Base-by-base conservation (phyloP, 2,888 invertebrate genomes). In the Mellilla xanthometata region DNA sequence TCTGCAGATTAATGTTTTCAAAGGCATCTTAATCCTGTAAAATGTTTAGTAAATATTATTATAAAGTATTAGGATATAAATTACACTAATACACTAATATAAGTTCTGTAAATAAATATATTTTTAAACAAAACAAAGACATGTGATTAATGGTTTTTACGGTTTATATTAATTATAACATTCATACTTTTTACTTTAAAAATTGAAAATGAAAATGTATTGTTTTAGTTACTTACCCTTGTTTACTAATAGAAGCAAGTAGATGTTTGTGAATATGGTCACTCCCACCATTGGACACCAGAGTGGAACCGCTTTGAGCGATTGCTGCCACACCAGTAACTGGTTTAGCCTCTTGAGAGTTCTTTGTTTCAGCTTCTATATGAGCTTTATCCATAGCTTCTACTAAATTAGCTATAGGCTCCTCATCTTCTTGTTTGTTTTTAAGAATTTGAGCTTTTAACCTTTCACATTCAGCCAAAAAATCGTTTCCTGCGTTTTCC, bases 211-310 rank as follows among this genome's bases (percentile, higher is more conserved):
- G n/a, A n/a, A n/a, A n/a, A n/a, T n/a, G n/a, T n/a, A n/a, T n/a
- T n/a, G n/a, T n/a, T n/a, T n/a, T n/a, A n/a, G n/a, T 1, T 65
- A 58, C 85, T 84, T 65, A 93, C 92, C 91, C 92, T 70, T 92
- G 92, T 81, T 91, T 93, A 34, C 93, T 92, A 26, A 93, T 91
- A 32, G 94, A 92, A 23, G 95, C 95, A 50, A 96, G 79, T 12
- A 95, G 76, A 76, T 90, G 88, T 46, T 86, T 91, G 39, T 86
- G 84, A 19, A 62, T 58, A 41, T 84, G 78, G 3, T 49, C 48
- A 68, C 69, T 81, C 11, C 58, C 49, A 42, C 63, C 66, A 8
- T 39, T 19, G 27, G 27, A 34, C 8, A 39, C 39, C 6, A 29
- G 43, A 23, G 34, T 46, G 13, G 38, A 33, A 5, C 32, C 24